Evolutionary conservation across 2,888 invertebrate species (phyloP).

Genomic region (Agriotes lineatus): DNA sequence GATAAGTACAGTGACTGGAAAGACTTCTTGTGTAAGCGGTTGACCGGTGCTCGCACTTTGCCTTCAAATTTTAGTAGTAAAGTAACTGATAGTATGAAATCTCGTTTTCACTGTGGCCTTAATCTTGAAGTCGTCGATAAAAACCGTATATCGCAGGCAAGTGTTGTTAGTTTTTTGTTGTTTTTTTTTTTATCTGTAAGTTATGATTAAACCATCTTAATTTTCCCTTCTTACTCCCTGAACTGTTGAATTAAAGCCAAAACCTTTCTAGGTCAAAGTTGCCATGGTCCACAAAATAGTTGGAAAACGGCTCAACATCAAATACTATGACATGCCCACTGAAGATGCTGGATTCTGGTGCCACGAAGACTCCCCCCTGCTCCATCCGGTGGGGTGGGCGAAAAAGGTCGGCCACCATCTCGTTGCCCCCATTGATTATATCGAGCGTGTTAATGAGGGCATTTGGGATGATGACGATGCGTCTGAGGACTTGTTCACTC

Average conservation of each 20-base stretch:
- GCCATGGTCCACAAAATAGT: constrained; percentile 92
- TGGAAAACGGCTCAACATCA: constrained; percentile 91
- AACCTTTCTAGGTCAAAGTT: constrained; percentile 71
- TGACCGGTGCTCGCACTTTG: constrained; percentile 95
- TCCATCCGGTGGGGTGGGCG: constrained; percentile 98
- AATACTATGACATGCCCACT: constrained; percentile 86
- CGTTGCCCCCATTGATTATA: constrained; percentile 84
- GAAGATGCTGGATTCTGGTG: constrained; percentile 96
- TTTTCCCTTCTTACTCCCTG: too few relatives aligned
- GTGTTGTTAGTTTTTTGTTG: too few relatives aligned
- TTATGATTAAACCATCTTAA: too few relatives aligned
- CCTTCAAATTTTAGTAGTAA: constrained; percentile 93
- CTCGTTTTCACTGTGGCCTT: constrained; percentile 85
- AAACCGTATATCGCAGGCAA: constrained; percentile 91
- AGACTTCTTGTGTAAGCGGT: constrained; percentile 89
- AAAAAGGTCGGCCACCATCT: constrained; percentile 86
- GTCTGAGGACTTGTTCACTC: constrained; percentile 81
- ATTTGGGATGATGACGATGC: constrained; percentile 83
- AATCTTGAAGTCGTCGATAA: constrained; percentile 96
- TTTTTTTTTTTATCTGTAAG: too few relatives aligned
- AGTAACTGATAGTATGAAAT: constrained; percentile 86
- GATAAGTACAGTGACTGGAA: constrained; percentile 97
- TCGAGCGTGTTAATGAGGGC: constrained; percentile 80
- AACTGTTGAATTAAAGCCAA: too few relatives aligned
- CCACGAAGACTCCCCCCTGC: constrained; percentile 93